These are phyloP conservation scores for Aspiorhynchus laticeps DNA, from an alignment of 2,113 vertebrate species.

Conservation along the genomic window DNA sequence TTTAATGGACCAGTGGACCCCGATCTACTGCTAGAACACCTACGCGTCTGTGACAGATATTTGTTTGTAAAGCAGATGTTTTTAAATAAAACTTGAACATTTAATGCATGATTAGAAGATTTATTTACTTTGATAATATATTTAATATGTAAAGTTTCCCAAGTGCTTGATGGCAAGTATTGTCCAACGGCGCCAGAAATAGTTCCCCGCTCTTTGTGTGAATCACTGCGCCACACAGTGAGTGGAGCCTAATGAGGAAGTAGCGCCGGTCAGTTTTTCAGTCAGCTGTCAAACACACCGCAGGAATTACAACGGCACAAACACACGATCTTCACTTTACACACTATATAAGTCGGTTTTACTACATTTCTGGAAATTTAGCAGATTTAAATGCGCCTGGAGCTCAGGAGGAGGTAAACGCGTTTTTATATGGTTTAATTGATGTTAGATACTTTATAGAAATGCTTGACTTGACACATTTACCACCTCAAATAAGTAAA, in stretches of 20 bases:
- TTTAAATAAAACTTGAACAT: background rate
- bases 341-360: background rate
- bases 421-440: background rate
- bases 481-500: background rate
- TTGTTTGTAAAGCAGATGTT: background rate
- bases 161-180: background rate
- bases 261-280: constrained; percentile 38
- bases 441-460: background rate
- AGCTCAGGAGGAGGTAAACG: background rate
- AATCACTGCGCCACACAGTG: constrained; percentile 2
- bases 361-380: background rate
- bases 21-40: background rate
- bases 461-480: background rate
- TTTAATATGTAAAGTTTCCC: background rate
- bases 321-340: constrained; percentile 1
- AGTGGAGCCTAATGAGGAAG: background rate
- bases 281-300: constrained; percentile 17
- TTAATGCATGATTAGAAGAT: background rate
- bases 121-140: background rate
- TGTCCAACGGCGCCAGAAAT: background rate
- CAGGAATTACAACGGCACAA: background rate
- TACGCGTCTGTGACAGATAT: background rate
- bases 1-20: constrained; percentile 54
- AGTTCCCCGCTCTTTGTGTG: background rate
- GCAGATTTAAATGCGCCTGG: constrained; percentile 16